phyloP scores from a whole-genome alignment of 2,888 invertebrate species.

The Drosophila peninsularis region DNA sequence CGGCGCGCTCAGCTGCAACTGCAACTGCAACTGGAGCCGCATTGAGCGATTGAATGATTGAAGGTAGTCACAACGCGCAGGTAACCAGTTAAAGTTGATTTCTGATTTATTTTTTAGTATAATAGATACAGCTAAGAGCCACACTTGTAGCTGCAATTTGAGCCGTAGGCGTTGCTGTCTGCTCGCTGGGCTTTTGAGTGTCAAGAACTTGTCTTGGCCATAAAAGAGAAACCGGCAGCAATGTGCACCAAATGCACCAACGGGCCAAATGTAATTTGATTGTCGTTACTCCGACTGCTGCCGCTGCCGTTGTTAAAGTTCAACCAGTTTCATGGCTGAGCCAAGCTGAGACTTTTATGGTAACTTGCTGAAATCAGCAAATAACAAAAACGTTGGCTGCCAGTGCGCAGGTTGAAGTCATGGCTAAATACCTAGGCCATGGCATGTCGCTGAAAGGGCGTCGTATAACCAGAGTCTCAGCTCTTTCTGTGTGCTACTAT shows the following conservation, averaged over 20 bases:
- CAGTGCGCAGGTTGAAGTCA: conserved; percentile 67
- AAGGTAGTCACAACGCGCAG: conserved; percentile 33
- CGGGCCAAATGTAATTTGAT: conserved; percentile 42
- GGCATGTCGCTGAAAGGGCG: conserved; percentile 23
- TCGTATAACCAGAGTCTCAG: neutral
- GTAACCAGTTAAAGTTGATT: conserved; percentile 22
- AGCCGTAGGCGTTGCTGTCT: conserved; percentile 54
- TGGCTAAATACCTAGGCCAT: conserved; percentile 54
- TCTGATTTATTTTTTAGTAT: conserved; percentile 12
- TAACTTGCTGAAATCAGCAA: conserved; percentile 75
- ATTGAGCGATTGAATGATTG: conserved; percentile 51
- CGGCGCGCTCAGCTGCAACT: conserved; percentile 62
- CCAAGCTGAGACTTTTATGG: conserved; percentile 62
- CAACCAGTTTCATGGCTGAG: conserved; percentile 59
- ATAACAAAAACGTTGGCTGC: conserved; percentile 56
- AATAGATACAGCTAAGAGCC: conserved; percentile 20
- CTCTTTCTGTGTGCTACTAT: neutral
- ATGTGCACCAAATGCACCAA: conserved; percentile 75
- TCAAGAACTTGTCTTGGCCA: conserved; percentile 79
- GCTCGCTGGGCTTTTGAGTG: conserved; percentile 71
- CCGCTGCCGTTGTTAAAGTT: conserved; percentile 51
- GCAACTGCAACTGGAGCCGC: conserved; percentile 14
- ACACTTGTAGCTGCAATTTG: conserved; percentile 35
- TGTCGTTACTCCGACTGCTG: conserved; percentile 8
- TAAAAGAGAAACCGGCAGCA: conserved; percentile 79